Conservation (phyloP, 2,797 vertebrate genomes). For the Pseudomugil tenellus region DNA sequence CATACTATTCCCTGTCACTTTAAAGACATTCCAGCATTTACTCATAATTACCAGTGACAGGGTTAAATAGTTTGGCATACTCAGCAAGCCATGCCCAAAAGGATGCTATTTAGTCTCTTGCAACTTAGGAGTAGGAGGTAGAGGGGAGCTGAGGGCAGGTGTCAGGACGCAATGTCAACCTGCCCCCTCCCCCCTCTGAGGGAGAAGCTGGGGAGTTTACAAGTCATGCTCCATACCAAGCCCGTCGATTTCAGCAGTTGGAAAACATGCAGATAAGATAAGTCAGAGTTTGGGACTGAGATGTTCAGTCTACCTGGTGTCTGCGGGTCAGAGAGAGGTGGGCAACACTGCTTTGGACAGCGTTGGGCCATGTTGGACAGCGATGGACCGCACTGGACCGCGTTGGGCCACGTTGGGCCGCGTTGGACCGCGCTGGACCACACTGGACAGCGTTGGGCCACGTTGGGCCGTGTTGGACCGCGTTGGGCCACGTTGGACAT, state of each 20-base stretch:
- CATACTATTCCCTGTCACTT: conserved; percentile 79
- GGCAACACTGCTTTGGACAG: conserved; percentile 30
- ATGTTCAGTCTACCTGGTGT: conserved; percentile 45
- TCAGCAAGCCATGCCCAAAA: conserved; percentile 85
- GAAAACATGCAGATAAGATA: conserved; percentile 80
- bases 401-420: not conserved
- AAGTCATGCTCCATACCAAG: conserved; percentile 78
- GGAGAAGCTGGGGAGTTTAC: conserved; percentile 57
- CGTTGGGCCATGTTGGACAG: too few species aligned
- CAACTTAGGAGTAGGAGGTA: conserved; percentile 55
- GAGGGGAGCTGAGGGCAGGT: conserved; percentile 39
- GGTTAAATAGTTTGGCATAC: conserved; percentile 81
- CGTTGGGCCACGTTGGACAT: not conserved
- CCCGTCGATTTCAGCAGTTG: conserved; percentile 73
- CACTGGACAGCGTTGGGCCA: too few species aligned
- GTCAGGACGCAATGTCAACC: conserved; percentile 64
- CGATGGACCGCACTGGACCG: too few species aligned
- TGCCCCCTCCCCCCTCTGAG: conserved; percentile 46
- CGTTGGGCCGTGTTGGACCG: too few species aligned
- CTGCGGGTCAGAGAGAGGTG: conserved; percentile 13
- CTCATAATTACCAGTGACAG: conserved; percentile 80
- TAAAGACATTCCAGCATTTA: conserved; percentile 84
- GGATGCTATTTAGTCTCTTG: conserved; percentile 80
- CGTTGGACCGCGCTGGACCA: conserved; percentile 15
- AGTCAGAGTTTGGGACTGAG: conserved; percentile 58